Evolutionary conservation across 2,888 invertebrate species (phyloP).

Genomic region (Cyclophora punctaria): DNA sequence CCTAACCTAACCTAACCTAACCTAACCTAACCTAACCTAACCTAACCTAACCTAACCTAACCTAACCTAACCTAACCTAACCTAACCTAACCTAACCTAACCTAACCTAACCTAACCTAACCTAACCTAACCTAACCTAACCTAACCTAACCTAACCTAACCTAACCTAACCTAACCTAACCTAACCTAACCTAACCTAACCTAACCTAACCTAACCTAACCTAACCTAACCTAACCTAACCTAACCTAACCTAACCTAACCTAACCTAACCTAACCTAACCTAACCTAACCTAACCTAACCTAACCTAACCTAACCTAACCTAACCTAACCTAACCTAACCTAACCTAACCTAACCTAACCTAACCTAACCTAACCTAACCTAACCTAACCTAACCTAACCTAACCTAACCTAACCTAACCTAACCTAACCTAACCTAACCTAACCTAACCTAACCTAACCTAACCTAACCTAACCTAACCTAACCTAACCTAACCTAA

Average conservation of each 20-base stretch:
- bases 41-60: slow-evolving; percentile 3
- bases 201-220: slow-evolving; percentile 5
- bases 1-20: slow-evolving; percentile 1
- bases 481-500: slow-evolving; percentile 5
- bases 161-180: slow-evolving; percentile 9
- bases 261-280: slow-evolving; percentile 5
- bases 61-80: slow-evolving; percentile 11
- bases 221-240: slow-evolving; percentile 5
- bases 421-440: slow-evolving; percentile 5
- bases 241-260: slow-evolving; percentile 5
- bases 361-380: slow-evolving; percentile 5
- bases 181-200: slow-evolving; percentile 5
- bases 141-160: slow-evolving; percentile 10
- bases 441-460: slow-evolving; percentile 5
- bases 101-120: slow-evolving; percentile 10
- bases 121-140: slow-evolving; percentile 10
- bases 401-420: slow-evolving; percentile 5
- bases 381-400: slow-evolving; percentile 5
- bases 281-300: slow-evolving; percentile 5
- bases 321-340: slow-evolving; percentile 5
- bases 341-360: slow-evolving; percentile 5
- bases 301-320: slow-evolving; percentile 5
- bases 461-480: slow-evolving; percentile 5
- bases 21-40: slow-evolving; percentile 1
- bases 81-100: slow-evolving; percentile 8